Conservation (phyloP, 1,140 invertebrate genomes). For the Zophobas morio region DNA sequence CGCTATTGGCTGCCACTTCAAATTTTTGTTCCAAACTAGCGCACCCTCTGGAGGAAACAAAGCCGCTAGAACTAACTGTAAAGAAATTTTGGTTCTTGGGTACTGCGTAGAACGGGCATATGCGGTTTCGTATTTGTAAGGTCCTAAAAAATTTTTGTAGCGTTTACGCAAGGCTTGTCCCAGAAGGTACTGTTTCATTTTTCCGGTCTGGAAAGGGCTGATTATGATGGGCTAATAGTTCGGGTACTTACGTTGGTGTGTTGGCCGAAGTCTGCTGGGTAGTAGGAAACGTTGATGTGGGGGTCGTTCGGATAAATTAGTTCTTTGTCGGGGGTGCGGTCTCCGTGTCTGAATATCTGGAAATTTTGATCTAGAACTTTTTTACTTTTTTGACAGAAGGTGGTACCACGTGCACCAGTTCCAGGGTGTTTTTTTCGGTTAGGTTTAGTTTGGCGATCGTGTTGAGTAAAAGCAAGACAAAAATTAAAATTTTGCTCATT, state of each 20-base stretch:
- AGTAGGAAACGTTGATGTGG: conserved; percentile 38
- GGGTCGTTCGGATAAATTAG: conserved; percentile 40
- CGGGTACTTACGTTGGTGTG: conserved; percentile 46
- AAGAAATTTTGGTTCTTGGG: conserved; percentile 73
- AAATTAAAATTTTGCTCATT: background rate
- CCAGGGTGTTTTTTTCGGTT: background rate
- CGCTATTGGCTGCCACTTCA: conserved; percentile 73
- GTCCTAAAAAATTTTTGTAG: conserved; percentile 74
- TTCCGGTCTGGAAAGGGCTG: conserved; percentile 57
- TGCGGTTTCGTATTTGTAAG: conserved; percentile 70
- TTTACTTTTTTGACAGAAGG: background rate
- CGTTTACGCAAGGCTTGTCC: conserved; percentile 74
- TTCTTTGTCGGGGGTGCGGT: conserved; percentile 48
- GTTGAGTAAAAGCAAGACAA: background rate
- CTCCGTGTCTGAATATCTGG: conserved; percentile 51
- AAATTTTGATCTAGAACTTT: background rate
- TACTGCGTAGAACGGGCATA: conserved; percentile 62
- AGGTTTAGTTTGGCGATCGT: background rate
- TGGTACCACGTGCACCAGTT: conserved; percentile 31
- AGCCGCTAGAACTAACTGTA: conserved; percentile 70
- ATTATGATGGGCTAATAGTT: conserved; percentile 3
- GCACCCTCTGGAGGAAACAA: conserved; percentile 69
- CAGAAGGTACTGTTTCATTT: conserved; percentile 71
- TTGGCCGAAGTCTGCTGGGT: conserved; percentile 47
- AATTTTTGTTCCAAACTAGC: conserved; percentile 67